Conservation (phyloP, 2,888 invertebrate genomes). For the Cristatella mucedo region DNA sequence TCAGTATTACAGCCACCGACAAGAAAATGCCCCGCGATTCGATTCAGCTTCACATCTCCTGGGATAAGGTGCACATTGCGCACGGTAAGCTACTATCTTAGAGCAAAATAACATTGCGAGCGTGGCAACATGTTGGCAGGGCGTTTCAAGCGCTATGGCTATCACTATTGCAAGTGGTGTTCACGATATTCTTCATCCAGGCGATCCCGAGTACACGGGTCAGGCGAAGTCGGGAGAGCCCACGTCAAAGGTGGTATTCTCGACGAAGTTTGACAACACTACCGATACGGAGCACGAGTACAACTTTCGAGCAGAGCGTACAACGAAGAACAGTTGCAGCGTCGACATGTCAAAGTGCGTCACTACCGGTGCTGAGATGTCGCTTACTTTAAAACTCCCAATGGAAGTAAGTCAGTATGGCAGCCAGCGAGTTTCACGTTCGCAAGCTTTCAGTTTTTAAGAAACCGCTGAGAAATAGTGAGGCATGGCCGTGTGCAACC, state of each 20-base stretch:
- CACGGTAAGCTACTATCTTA: slow-evolving; percentile 22
- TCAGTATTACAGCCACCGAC: slow-evolving; percentile 28
- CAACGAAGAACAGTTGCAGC: slow-evolving; percentile 25
- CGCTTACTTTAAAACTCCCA: slow-evolving; percentile 40
- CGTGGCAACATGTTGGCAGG: too few species aligned
- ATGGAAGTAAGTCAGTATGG: slow-evolving; percentile 34
- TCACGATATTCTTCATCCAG: too few species aligned
- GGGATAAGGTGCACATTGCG: slow-evolving; percentile 33
- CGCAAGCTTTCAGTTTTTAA: too few species aligned
- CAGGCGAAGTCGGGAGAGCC: slow-evolving; percentile 16
- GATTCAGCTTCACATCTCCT: slow-evolving; percentile 34
- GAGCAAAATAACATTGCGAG: too few species aligned
- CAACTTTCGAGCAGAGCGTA: slow-evolving; percentile 31
- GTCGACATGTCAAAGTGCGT: slow-evolving; percentile 25
- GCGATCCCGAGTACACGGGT: slow-evolving; percentile 24
- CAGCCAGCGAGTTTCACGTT: too few species aligned
- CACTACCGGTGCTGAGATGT: slow-evolving; percentile 37
- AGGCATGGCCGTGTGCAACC: too few species aligned
- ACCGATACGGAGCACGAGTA: slow-evolving; percentile 29
- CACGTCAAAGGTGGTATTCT: slow-evolving; percentile 23
- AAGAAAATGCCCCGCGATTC: slow-evolving; percentile 21
- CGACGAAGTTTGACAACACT: slow-evolving; percentile 32
- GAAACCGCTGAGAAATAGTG: too few species aligned
- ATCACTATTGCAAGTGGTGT: too few species aligned
- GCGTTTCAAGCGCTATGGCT: too few species aligned